Base-by-base conservation (phyloP, 1,140 invertebrate species). In the Armadillidium nasatum region DNA sequence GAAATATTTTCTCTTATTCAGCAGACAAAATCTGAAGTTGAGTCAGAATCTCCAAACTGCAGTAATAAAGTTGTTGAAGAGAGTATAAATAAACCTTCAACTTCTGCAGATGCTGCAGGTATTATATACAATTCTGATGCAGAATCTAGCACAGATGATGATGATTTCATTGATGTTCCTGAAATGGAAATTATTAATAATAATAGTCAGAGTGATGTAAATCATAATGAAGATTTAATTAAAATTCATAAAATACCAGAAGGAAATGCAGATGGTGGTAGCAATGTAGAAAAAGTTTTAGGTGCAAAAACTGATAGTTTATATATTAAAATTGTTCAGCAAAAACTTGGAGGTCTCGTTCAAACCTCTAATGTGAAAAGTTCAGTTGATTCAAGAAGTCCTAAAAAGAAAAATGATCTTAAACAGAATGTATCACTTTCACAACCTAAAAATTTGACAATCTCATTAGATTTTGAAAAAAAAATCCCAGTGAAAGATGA, bases 1-100 rank as follows among this genome's bases (percentile, higher is more conserved):
- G 88, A 92, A 83, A 91, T 88, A 19, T 72, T 86, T 0, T 54
- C 82, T 11, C 72, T 88, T 45, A 84, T 93, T 46, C 85, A 89
- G 23, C 71, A 74, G 33, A 43, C 70, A 21, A 79, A 85, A 88
- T 71, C 78, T 44, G 75, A 80, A 23, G 71, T 74, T 7, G 44
- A 73, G 45, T 44, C 77, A 76, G 43, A 71, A 68, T 50, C 15
- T 46, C 15, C 54, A 69, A 21, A 46, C 44, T 7, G 21, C 9
- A 19, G 7, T 68, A 43, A 74, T 7, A 44, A 74, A 11, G 67
- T 45, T 71, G 70, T 22, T 71, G 23, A 15, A 21, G 7, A 68
- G n/a, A 67, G 2, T 50, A 15, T 68, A 73, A 68, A 77, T 75
- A 73, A 54, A 11, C 76, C 79, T 11, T 75, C 74, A 46, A 78